Base-by-base conservation (phyloP, 1,140 invertebrate species). In the Papilio xuthus region DNA sequence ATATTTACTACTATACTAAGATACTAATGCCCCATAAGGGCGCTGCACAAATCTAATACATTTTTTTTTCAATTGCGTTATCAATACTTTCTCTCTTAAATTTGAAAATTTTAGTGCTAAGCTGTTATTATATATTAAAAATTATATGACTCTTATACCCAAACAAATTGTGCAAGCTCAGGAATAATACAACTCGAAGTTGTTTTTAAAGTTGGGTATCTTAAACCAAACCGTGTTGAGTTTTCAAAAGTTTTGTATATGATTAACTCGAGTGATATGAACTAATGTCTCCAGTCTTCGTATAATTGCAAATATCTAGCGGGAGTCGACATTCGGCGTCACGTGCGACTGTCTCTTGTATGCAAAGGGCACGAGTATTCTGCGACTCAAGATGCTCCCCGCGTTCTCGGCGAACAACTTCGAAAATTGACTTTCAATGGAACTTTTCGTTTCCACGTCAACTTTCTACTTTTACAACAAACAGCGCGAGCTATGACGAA, bases 401-500 rank as follows among this genome's bases (percentile, higher is more conserved):
- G 82, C 87, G 84, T 86, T 79, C 86, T 50, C 81, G 32, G 73
- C 85, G 84, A 77, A 85, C 85, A 91, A 93, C 90, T 92, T 92
- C 77, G 86, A 90, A 91, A 93, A 92, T 92, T 89, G 89, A 93
- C 90, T 93, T 92, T 92, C 86, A 91, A 90, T 91, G 86, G 83
- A 93, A 91, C 83, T 92, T 88, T 79, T 81, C 84, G 84, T 85
- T 87, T 86, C 79, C 81, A 83, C 85, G 85, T 85, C 86, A 88
- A 89, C 90, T 92, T 90, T 90, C 86, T 86, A 88, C 89, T 88
- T 92, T 89, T 86, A 90, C 81, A 85, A 82, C 84, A 86, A 91
- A 89, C 85, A 88, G 82, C 74, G 78, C 20, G 79, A 79, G n/a
- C 71, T 53, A 76, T 76, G 78, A 82, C 83, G 80, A 84, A 82